Evolutionary conservation across 2,888 invertebrate genomes (phyloP).

Genomic region (Dasysyrphus tricinctus): DNA sequence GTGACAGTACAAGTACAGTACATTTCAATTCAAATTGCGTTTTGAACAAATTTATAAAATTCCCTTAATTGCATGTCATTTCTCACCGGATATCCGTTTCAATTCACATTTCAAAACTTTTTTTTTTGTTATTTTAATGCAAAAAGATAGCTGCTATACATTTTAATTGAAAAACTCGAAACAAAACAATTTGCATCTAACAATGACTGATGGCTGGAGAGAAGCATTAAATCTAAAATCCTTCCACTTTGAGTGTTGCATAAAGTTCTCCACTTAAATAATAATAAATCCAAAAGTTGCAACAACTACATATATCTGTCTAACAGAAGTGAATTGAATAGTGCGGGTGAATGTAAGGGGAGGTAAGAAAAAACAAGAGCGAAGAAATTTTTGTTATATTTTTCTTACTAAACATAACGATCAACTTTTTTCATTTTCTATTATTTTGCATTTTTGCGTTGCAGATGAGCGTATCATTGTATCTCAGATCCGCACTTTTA

Average conservation of each 20-base stretch:
- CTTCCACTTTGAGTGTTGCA: constrained; percentile 11
- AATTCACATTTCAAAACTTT: constrained; percentile 34
- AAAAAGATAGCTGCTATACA: constrained; percentile 24
- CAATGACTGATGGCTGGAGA: constrained; percentile 60
- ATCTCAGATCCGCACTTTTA: constrained; percentile 43
- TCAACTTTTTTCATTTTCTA: too few relatives aligned
- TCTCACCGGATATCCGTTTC: constrained; percentile 62
- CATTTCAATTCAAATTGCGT: neutral
- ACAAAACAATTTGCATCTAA: constrained; percentile 71
- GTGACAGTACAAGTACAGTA: too few relatives aligned
- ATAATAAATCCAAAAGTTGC: constrained; percentile 46
- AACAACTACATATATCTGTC: neutral
- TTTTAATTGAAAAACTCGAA: constrained; percentile 71
- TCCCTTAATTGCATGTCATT: neutral
- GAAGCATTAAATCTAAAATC: neutral
- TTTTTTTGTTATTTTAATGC: constrained; percentile 8
- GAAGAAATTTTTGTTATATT: constrained; percentile 6
- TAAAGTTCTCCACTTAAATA: constrained; percentile 57
- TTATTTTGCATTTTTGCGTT: constrained; percentile 41
- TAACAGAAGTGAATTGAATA: neutral
- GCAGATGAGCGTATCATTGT: constrained; percentile 50
- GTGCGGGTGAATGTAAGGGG: neutral
- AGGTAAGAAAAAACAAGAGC: neutral
- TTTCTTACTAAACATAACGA: constrained; percentile 7
- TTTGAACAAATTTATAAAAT: neutral